Base-by-base conservation (phyloP, 2,888 invertebrate genomes). In the Entomobrya multifasciata region DNA sequence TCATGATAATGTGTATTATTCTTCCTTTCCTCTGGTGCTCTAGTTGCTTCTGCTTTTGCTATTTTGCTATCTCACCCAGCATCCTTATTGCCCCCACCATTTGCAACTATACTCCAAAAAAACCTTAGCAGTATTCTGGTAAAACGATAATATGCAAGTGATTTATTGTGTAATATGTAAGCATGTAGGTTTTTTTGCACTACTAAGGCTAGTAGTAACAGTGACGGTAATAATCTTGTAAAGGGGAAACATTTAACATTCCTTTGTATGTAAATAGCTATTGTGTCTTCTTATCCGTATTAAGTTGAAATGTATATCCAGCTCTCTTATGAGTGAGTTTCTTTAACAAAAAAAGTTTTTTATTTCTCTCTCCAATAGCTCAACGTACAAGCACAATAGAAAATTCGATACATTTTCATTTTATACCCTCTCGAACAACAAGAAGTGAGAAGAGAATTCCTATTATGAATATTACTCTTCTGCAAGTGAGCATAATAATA, bases 161-260 rank as follows among this genome's bases (percentile, higher is more conserved):
- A 74, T 74, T 74, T 74, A 74, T 74, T 74, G 74, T 74, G 60
- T 77, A 57, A 22, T 57, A 77, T 77, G 60, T 60, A 47, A 47
- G 57, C 60, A 77, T 57, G 77, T 41, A 57, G 15, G 52, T n/a
- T n/a, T n/a, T 36, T 36, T 30, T 52, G 72, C 27, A 47, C 17
- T 52, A 41, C 41, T 67, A 67, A 67, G 47, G 52, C 36, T 36
- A 74, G 72, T 47, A 67, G 65, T 67, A 67, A 67, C 65, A 67
- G 65, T 67, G 65, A 74, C 74, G 74, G 55, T 74, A 52, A 55
- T 74, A 52, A 74, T 74, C 44, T 47, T 70, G 70, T 70, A 47
- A 70, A 70, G 22, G 27, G 11, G 49, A 47, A 70, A 44, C 47
- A 70, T 47, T 70, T 47, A 70, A 17, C 44, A 70, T 70, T 70